Conservation (phyloP, 1,140 invertebrate species). For the Papilio glaucus region DNA sequence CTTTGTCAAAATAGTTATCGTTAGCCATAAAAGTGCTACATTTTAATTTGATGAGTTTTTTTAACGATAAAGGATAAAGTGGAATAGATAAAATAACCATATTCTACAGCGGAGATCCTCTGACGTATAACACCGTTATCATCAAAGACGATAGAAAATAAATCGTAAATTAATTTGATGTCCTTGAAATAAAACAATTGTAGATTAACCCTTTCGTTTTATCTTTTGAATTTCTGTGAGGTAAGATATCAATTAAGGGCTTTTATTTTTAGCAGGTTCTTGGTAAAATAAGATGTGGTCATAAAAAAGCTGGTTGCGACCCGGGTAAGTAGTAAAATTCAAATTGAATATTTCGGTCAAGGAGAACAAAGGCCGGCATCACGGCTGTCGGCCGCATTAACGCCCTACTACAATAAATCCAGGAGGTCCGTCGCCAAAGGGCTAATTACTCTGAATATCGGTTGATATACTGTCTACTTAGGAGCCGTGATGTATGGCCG, state of each 20-base stretch:
- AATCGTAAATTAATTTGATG: slow-evolving; percentile 36
- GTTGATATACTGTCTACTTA: slow-evolving; percentile 83
- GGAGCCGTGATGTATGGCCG: slow-evolving; percentile 76
- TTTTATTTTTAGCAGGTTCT: slow-evolving; percentile 29
- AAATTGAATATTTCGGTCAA: slow-evolving; percentile 75
- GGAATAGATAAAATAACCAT: slow-evolving; percentile 20
- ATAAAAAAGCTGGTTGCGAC: slow-evolving; percentile 24
- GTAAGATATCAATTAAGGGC: slow-evolving; percentile 22
- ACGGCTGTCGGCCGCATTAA: slow-evolving; percentile 79
- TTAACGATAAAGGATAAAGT: slow-evolving; percentile 28
- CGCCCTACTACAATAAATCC: slow-evolving; percentile 80
- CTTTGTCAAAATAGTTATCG: slow-evolving; percentile 72
- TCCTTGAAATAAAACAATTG: slow-evolving; percentile 32
- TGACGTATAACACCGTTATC: slow-evolving; percentile 29
- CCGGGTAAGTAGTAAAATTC: slow-evolving; percentile 43
- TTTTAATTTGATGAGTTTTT: slow-evolving; percentile 45
- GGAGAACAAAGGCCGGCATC: slow-evolving; percentile 77
- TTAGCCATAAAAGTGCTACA: slow-evolving; percentile 53
- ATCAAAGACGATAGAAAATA: slow-evolving; percentile 19
- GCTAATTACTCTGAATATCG: slow-evolving; percentile 81
- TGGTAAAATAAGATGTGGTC: slow-evolving; percentile 3
- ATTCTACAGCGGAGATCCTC: slow-evolving; percentile 30
- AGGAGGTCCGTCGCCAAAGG: slow-evolving; percentile 77
- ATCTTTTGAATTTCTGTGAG: slow-evolving; percentile 26
- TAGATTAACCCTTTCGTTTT: slow-evolving; percentile 17